Base-by-base conservation (phyloP, 2,888 invertebrate genomes). In the Pycnomerus fuliginosus region DNA sequence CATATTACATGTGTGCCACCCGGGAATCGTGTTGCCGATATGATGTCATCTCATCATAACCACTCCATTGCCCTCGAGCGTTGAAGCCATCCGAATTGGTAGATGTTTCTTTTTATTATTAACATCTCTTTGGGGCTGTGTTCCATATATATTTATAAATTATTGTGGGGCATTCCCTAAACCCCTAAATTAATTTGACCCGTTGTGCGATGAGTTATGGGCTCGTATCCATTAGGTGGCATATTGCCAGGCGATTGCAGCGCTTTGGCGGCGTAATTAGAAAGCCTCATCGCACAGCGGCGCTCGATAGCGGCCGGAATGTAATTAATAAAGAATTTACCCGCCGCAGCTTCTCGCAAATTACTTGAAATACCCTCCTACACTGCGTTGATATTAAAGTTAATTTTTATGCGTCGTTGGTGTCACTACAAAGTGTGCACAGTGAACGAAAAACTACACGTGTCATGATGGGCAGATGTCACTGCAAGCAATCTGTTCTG, bases 251-350 rank as follows among this genome's bases (percentile, higher is more conserved):
- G 68, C 67, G 61, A 68, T 69, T 65, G 62, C 60, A 60, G 58
- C 62, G 63, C 65, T 62, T 64, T 59, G 63, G 58, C 59, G 64
- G 61, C 59, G 67, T 62, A 68, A 68, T 68, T 68, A 67, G 64
- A 62, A 63, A 58, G 58, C 60, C 58, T 55, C 62, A 56, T 55
- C 55, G 42, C 52, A 53, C 52, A 54, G 52, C 55, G 41, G 45
- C 53, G 55, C 59, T 55, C 55, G 55, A 55, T 54, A 53, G 56
- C 52, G 53, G 57, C 53, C 52, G 64, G 64, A 66, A 67, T 67
- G 67, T 65, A 65, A 67, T 68, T 67, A 70, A 69, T 68, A 67
- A 67, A 65, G 67, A 67, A 69, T 67, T 66, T 62, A 59, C 52
- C 60, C 55, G 58, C 62, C 64, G 52, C 63, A 61, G 55, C 52